Conservation (phyloP, 2,888 invertebrate species). For the Pristionchus exspectatus region DNA sequence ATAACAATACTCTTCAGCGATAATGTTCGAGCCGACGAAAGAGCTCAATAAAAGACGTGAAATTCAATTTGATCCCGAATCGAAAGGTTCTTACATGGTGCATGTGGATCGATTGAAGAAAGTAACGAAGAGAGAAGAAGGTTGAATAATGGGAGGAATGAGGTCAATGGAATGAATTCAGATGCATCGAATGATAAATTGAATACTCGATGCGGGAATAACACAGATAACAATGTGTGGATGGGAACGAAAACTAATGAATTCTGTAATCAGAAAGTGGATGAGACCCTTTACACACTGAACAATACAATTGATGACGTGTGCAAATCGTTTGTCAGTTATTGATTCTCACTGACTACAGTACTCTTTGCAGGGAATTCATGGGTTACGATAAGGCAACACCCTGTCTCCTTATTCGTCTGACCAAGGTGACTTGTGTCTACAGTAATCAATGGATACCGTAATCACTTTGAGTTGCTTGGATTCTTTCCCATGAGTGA, state of each 20-base stretch:
- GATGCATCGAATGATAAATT: not conserved
- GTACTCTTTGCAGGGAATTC: not conserved
- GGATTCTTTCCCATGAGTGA: conserved; percentile 37
- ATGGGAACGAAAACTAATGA: not conserved
- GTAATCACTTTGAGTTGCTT: not conserved
- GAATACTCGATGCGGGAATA: not conserved
- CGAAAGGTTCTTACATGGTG: not conserved
- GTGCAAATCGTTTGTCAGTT: not conserved
- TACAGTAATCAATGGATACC: not conserved
- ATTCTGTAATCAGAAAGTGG: not conserved
- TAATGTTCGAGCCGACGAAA: conserved; percentile 4
- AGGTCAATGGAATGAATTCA: not conserved
- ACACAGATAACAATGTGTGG: not conserved
- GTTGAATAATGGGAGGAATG: not conserved
- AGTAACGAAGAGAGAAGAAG: not conserved
- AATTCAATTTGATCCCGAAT: not conserved
- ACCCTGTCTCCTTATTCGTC: conserved; percentile 62
- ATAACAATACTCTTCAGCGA: not conserved
- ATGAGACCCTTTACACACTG: not conserved
- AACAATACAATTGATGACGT: not conserved
- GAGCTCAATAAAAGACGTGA: not conserved
- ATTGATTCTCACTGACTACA: not conserved
- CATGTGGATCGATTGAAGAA: conserved; percentile 7
- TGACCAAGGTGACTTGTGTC: conserved; percentile 57
- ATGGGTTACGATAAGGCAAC: conserved; percentile 61